phyloP scores from a whole-genome alignment of 2,888 invertebrate species.

The Hypsopygia costalis region DNA sequence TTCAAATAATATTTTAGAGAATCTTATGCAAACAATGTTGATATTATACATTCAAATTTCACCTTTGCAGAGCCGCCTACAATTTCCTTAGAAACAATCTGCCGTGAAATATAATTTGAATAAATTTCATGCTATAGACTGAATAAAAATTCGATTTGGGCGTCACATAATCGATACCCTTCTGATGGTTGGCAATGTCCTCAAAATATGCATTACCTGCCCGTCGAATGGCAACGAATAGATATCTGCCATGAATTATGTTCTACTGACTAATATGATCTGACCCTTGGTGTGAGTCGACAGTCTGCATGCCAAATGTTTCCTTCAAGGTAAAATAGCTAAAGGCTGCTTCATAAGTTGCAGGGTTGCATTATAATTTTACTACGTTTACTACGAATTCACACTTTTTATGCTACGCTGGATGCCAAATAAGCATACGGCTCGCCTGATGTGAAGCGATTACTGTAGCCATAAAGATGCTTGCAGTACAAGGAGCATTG shows the following conservation, averaged over 20 bases:
- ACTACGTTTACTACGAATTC: too few species aligned
- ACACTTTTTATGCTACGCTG: too few species aligned
- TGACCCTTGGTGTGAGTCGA: constrained; percentile 21
- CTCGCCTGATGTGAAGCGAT: too few species aligned
- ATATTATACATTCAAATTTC: constrained; percentile 28
- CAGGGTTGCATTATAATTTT: too few species aligned
- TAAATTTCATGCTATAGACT: constrained; percentile 42
- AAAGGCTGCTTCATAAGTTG: constrained; percentile 2
- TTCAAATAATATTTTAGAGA: constrained; percentile 10
- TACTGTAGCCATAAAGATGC: too few species aligned
- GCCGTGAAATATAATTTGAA: constrained; percentile 51
- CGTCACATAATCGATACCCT: constrained; percentile 33
- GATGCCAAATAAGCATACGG: too few species aligned
- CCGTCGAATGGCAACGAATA: constrained; percentile 25
- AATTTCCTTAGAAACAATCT: constrained; percentile 42
- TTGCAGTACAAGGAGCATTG: too few species aligned
- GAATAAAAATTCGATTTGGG: constrained; percentile 36
- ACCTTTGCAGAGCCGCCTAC: constrained; percentile 27
- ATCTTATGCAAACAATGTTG: constrained; percentile 8
- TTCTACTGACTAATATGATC: constrained; percentile 22
- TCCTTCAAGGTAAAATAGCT: constrained; percentile 3
- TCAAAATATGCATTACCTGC: constrained; percentile 15
- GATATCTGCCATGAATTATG: constrained; percentile 18
- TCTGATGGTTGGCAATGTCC: constrained; percentile 23
- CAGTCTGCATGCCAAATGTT: constrained; percentile 1